Conservation (phyloP, 2,113 vertebrate species). For the Theristicus caerulescens region DNA sequence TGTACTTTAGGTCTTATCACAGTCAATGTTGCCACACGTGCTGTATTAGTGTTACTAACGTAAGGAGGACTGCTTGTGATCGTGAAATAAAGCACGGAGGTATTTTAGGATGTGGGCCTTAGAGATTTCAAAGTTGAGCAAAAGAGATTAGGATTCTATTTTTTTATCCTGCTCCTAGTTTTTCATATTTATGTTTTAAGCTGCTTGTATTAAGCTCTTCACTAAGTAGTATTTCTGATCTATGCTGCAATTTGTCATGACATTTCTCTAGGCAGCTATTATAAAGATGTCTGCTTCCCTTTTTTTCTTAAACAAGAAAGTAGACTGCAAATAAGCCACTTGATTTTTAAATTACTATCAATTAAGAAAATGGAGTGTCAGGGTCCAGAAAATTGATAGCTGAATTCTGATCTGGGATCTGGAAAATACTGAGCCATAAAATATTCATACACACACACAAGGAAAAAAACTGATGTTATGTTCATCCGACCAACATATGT, state of each 20-base stretch:
- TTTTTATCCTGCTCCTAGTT: slow-evolving; percentile 45
- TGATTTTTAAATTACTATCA: slow-evolving; percentile 60
- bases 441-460: not conserved
- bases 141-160: slow-evolving; percentile 60
- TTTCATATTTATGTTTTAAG: slow-evolving; percentile 62
- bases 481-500: slow-evolving; percentile 33
- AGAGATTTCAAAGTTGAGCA: slow-evolving; percentile 63
- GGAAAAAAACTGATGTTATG: not conserved
- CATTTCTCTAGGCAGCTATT: slow-evolving; percentile 62
- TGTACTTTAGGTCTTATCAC: not conserved
- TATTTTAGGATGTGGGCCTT: slow-evolving; percentile 31
- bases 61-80: not conserved
- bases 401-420: slow-evolving; percentile 57
- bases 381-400: slow-evolving; percentile 59
- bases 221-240: slow-evolving; percentile 62
- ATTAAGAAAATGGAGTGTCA: slow-evolving; percentile 56
- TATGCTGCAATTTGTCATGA: slow-evolving; percentile 63
- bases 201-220: slow-evolving; percentile 64
- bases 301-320: slow-evolving; percentile 55
- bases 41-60: not conserved
- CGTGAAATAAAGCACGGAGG: not conserved
- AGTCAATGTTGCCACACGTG: not conserved
- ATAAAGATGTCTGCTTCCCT: slow-evolving; percentile 50
- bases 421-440: slow-evolving; percentile 61
- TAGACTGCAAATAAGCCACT: slow-evolving; percentile 48